phyloP scores from a whole-genome alignment of 2,888 invertebrate genomes.

The Physocephala rufipes region DNA sequence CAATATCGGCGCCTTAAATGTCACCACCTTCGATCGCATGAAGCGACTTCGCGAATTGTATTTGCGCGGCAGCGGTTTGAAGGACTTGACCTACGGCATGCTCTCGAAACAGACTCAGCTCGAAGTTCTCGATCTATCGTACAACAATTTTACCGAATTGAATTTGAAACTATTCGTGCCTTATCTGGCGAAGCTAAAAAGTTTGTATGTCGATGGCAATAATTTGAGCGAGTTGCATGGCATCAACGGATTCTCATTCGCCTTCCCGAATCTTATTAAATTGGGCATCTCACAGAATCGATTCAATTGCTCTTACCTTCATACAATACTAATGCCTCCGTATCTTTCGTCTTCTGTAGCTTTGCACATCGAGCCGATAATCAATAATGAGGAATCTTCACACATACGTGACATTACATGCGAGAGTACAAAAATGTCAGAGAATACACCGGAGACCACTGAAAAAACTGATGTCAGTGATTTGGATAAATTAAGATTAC shows the following conservation, averaged over 20 bases:
- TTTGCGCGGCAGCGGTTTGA: constrained; percentile 56
- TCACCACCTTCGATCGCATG: constrained; percentile 61
- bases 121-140: constrained; percentile 67
- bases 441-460: constrained; percentile 23
- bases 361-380: constrained; percentile 60
- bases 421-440: constrained; percentile 48
- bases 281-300: constrained; percentile 60
- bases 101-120: constrained; percentile 64
- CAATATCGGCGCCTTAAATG: constrained; percentile 58
- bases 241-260: constrained; percentile 55
- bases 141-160: constrained; percentile 67
- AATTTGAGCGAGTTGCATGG: constrained; percentile 59
- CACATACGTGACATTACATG: constrained; percentile 64
- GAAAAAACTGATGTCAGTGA: constrained; percentile 31
- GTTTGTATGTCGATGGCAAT: constrained; percentile 62
- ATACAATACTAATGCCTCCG: constrained; percentile 58
- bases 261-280: constrained; percentile 58
- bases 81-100: constrained; percentile 60
- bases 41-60: constrained; percentile 58
- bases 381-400: constrained; percentile 54
- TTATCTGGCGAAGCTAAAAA: constrained; percentile 57
- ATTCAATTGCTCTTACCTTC: constrained; percentile 63
- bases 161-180: constrained; percentile 64
- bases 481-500: constrained; percentile 50
- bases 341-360: constrained; percentile 53